Conservation (phyloP, 1,140 invertebrate genomes). For the Augochlora pura region DNA sequence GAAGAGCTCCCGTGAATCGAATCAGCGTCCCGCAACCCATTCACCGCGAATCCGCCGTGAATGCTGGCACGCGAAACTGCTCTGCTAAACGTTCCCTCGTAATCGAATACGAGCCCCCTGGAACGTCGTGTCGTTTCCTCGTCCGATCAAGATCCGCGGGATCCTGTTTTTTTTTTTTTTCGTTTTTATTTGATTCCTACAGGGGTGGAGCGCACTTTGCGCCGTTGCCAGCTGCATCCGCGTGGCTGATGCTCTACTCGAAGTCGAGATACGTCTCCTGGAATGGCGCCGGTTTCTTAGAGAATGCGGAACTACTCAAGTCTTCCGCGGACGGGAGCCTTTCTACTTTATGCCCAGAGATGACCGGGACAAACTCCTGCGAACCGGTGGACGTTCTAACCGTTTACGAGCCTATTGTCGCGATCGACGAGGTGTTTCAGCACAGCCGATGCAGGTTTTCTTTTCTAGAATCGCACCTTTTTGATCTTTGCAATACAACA, state of each 20-base stretch:
- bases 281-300: no score
- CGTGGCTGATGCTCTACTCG: not conserved
- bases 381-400: slow-evolving; percentile 1
- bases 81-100: not conserved
- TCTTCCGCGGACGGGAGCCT: not conserved
- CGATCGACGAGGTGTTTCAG: no score
- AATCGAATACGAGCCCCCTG: not conserved
- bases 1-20: not conserved
- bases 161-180: not conserved
- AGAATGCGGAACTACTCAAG: not conserved
- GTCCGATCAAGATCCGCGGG: not conserved
- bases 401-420: no score
- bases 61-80: not conserved
- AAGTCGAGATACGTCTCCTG: no score
- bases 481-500: no score
- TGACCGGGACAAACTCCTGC: no score
- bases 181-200: no score
- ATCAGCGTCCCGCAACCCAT: not conserved
- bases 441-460: no score
- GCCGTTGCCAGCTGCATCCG: not conserved
- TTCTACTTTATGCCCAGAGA: no score
- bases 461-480: no score
- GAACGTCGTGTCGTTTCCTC: not conserved
- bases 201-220: not conserved
- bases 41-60: not conserved